Conservation (phyloP, 2,888 invertebrate species). For the Aleiodes leptofemur region DNA sequence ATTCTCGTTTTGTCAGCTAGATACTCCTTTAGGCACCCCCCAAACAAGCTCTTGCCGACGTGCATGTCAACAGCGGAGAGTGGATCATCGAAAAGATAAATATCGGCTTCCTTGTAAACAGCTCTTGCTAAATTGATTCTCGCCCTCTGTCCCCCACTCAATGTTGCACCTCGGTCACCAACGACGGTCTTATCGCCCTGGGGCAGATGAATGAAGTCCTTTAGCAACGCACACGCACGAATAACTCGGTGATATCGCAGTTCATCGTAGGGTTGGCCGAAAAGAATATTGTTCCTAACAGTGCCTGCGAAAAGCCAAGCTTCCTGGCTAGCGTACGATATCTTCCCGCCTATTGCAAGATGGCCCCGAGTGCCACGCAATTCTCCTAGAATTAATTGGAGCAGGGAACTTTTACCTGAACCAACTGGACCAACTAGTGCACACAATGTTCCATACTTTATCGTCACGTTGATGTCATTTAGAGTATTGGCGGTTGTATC, state of each 20-base stretch:
- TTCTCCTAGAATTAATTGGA: conserved; percentile 85
- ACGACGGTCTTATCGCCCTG: conserved; percentile 85
- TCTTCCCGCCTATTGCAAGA: conserved; percentile 79
- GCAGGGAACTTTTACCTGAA: conserved; percentile 86
- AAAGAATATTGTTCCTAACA: conserved; percentile 87
- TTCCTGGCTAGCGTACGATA: conserved; percentile 87
- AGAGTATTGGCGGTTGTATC: conserved; percentile 70
- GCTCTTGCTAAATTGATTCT: conserved; percentile 84
- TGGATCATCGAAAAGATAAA: conserved; percentile 89
- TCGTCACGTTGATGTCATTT: conserved; percentile 77
- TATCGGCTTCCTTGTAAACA: conserved; percentile 85
- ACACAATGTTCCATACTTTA: conserved; percentile 80
- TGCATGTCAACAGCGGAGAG: conserved; percentile 87
- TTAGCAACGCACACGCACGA: conserved; percentile 80
- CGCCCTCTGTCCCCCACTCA: no score
- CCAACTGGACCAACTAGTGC: conserved; percentile 94
- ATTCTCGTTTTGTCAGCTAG: conserved; percentile 83
- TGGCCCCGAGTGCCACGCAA: conserved; percentile 80
- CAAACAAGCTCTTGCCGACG: conserved; percentile 86
- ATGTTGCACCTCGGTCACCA: conserved; percentile 82
- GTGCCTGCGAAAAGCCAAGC: conserved; percentile 86
- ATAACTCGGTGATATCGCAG: conserved; percentile 78
- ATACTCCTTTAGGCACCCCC: conserved; percentile 82
- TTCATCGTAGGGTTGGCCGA: conserved; percentile 81
- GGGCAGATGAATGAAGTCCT: conserved; percentile 84